phyloP scores from a whole-genome alignment of 2,797 vertebrate species.

The Helostoma temminkii region DNA sequence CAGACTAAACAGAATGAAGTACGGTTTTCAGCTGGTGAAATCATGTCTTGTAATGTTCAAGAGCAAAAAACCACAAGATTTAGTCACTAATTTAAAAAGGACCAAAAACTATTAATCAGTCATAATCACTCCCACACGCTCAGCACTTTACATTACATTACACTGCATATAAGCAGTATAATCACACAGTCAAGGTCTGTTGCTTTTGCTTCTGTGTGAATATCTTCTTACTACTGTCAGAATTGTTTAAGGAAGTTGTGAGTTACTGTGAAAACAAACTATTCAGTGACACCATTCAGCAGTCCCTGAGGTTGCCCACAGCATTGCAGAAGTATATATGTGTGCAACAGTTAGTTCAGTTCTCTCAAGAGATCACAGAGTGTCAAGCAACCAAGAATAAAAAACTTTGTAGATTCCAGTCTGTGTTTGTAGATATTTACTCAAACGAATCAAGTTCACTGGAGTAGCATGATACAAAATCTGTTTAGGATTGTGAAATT shows the following conservation, averaged over 20 bases:
- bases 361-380: neutral
- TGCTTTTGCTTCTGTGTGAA: slow-evolving; percentile 1
- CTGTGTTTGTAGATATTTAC: slow-evolving; percentile 5
- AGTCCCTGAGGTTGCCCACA: slow-evolving; percentile 5
- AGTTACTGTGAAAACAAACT: slow-evolving; percentile 13
- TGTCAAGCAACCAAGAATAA: neutral
- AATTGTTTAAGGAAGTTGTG: slow-evolving; percentile 28
- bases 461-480: neutral
- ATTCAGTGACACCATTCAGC: neutral
- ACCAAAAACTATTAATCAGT: neutral
- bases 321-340: neutral
- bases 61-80: neutral
- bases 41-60: neutral
- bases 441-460: slow-evolving; percentile 3
- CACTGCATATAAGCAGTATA: neutral
- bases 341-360: neutral
- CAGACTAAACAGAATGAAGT: neutral
- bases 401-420: neutral
- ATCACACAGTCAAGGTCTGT: neutral
- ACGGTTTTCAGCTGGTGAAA: neutral
- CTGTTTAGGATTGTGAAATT: neutral
- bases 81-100: neutral
- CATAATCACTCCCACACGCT: neutral
- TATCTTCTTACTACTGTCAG: slow-evolving; percentile 1
- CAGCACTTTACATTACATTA: neutral